Evolutionary conservation across 53 echinoderm and acorn worm genomes (phyloP), one percentile per base, ranked within the genome.

Genomic region (Henricia sp.): DNA sequence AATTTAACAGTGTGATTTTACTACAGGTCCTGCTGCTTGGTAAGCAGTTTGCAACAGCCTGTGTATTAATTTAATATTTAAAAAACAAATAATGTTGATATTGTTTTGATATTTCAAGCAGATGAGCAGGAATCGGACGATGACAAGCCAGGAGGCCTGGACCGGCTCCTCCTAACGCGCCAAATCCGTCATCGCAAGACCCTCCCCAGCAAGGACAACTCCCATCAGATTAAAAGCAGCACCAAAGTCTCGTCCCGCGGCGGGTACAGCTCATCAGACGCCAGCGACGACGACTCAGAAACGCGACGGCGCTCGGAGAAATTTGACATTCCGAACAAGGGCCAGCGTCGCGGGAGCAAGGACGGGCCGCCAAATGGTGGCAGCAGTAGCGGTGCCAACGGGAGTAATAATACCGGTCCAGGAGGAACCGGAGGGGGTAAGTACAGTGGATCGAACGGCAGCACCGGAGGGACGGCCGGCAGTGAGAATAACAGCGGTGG

Each of bases 261-360:
- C 9, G 96, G 93, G 19, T 97, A 97, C 84, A 97, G 97, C 67
- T 94, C 94, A 37, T 97, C 97, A 8, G 97, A 97, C 38, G 97
- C 97, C 41, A 97, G 97, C 52, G 97, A 97, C 66, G 97, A 97
- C 17, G 97, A 97, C 65, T 87, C 97, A 1, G 97, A 97, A 34
- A 75, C 94, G 1, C 92, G 94, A 34, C 86, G 97, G 28, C 82
- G 92, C 44, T 97, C 94, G 10, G 97, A 97, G 42, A 85, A 94
- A 52, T 96, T 96, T 84, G 97, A 97, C 84, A 63, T 90, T 27
- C 94, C 93, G 4, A 63, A 67, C 53, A 93, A 89, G 37, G 90
- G 92, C 4, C 87, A 91, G 46, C 92, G 94, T 39, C 56, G 97
- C 46, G 97, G 97, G 3, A 97, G 97, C 60, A 97, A 92, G 67